Conservation (phyloP, 2,797 vertebrate genomes). For the Girardinus metallicus region DNA sequence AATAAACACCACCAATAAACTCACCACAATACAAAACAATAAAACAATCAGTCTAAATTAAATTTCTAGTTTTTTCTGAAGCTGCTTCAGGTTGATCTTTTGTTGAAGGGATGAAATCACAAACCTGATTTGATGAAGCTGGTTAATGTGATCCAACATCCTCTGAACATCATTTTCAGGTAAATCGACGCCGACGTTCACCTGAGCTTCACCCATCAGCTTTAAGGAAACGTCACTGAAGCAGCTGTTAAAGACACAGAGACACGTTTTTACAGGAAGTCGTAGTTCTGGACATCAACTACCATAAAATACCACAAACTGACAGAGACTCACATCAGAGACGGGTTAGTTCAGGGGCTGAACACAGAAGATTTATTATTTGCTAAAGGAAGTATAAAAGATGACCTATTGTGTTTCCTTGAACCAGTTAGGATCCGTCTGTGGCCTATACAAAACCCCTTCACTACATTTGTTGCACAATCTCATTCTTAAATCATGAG, state of each 20-base stretch:
- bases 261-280: neutral
- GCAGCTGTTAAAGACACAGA: conserved; percentile 15
- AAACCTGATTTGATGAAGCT: conserved; percentile 72
- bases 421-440: too few species aligned
- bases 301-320: neutral
- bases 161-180: conserved; percentile 50
- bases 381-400: neutral
- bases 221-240: conserved; percentile 32
- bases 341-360: neutral
- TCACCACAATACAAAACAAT: too few species aligned
- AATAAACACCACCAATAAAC: too few species aligned
- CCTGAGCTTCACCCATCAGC: conserved; percentile 4
- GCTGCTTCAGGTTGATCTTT: too few species aligned
- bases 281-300: neutral
- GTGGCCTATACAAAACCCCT: too few species aligned
- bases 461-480: too few species aligned
- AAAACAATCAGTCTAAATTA: too few species aligned
- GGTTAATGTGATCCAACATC: conserved; percentile 62
- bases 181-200: conserved; percentile 38
- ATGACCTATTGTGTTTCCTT: too few species aligned
- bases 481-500: too few species aligned
- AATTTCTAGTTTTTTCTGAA: too few species aligned
- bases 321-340: neutral
- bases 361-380: neutral
- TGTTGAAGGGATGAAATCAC: too few species aligned